Evolutionary conservation across 2,888 invertebrate species (phyloP).

Genomic region (Cyaniris semiargus): DNA sequence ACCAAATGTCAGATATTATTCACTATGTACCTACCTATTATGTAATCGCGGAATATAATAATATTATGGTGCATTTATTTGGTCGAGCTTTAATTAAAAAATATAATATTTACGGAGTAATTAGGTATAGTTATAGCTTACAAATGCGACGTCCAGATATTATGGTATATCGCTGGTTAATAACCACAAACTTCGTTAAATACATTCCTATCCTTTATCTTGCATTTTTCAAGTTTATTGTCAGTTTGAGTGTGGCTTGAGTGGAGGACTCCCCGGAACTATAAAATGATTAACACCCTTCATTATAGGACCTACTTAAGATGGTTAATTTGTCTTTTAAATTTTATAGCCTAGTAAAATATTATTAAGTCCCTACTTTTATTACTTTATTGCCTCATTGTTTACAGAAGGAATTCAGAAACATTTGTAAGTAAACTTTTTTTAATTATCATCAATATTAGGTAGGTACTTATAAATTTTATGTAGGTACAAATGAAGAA

Average conservation of each 20-base stretch:
- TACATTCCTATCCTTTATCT: slow-evolving; percentile 24
- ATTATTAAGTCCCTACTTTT: neutral
- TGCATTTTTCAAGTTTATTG: slow-evolving; percentile 17
- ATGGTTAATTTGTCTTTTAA: neutral
- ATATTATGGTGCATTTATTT: too few relatives aligned
- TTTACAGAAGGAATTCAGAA: neutral
- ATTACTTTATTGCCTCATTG: neutral
- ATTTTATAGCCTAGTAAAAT: neutral
- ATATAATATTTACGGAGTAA: too few relatives aligned
- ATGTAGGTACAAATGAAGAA: too few relatives aligned
- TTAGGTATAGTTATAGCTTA: neutral
- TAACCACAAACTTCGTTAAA: slow-evolving; percentile 35
- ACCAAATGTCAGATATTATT: too few relatives aligned
- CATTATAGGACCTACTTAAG: neutral
- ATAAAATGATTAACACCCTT: slow-evolving; percentile 25
- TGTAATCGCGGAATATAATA: too few relatives aligned
- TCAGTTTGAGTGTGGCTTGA: slow-evolving; percentile 7
- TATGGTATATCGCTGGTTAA: slow-evolving; percentile 33
- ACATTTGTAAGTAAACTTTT: neutral
- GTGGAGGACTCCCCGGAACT: neutral
- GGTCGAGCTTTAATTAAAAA: too few relatives aligned
- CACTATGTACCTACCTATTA: too few relatives aligned
- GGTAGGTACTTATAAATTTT: too few relatives aligned
- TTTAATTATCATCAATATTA: too few relatives aligned
- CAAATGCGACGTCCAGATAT: neutral